Conservation (phyloP, 2,888 invertebrate genomes). For the Microctonus aethiopoides region DNA sequence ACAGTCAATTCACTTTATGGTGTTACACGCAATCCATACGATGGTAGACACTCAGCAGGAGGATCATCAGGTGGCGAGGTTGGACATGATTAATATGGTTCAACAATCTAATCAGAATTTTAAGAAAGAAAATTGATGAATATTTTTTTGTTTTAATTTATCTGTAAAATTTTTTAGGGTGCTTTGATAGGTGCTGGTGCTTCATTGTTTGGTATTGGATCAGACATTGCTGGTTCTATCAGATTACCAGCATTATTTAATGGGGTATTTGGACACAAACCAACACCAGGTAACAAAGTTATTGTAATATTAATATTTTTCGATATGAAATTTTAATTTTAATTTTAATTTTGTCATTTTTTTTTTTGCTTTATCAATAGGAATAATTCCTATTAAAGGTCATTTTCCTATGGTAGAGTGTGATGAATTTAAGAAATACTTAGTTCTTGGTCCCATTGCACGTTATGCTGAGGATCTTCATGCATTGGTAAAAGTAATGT, state of each 20-base stretch:
- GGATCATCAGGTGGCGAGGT: slow-evolving; percentile 76
- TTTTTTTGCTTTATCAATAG: slow-evolving; percentile 56
- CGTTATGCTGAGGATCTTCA: slow-evolving; percentile 82
- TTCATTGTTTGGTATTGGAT: slow-evolving; percentile 81
- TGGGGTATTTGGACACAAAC: slow-evolving; percentile 90
- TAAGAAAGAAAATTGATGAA: not conserved
- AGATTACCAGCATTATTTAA: slow-evolving; percentile 87
- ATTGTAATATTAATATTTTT: not conserved
- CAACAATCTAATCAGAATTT: not conserved
- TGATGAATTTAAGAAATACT: slow-evolving; percentile 67
- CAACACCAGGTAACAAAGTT: slow-evolving; percentile 74
- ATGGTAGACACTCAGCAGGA: slow-evolving; percentile 70
- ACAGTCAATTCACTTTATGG: slow-evolving; percentile 73
- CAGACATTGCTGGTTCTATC: slow-evolving; percentile 90
- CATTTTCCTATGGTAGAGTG: slow-evolving; percentile 73
- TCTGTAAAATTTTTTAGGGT: slow-evolving; percentile 67
- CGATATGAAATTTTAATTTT: not conserved
- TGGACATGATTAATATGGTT: slow-evolving; percentile 26
- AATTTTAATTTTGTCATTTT: not conserved
- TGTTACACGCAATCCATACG: slow-evolving; percentile 74
- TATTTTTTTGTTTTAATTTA: not conserved
- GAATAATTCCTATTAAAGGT: slow-evolving; percentile 70
- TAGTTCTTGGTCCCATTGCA: slow-evolving; percentile 79
- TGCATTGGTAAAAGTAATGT: slow-evolving; percentile 74
- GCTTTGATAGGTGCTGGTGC: slow-evolving; percentile 81